phyloP scores from a whole-genome alignment of 2,888 invertebrate genomes.

The Aquatica leii region DNA sequence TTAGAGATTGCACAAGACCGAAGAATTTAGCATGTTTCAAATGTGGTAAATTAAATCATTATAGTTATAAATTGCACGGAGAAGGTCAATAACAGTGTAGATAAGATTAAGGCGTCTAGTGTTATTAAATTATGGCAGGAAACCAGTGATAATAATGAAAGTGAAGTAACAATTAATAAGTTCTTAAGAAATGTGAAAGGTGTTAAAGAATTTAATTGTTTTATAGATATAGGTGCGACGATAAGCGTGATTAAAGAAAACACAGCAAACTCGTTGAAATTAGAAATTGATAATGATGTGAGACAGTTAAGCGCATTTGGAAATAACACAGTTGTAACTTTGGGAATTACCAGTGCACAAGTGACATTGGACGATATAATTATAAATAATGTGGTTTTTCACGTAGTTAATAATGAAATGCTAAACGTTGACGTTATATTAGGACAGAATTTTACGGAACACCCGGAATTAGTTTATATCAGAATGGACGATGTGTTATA shows the following conservation, averaged over 20 bases:
- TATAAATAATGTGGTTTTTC: neutral
- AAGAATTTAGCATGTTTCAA: no score
- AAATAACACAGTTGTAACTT: no score
- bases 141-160: neutral
- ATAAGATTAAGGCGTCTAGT: no score
- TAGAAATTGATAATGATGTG: no score
- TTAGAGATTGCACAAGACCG: neutral
- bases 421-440: no score
- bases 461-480: neutral
- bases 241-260: no score
- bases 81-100: no score
- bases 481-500: neutral
- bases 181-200: neutral
- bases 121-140: neutral
- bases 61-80: neutral
- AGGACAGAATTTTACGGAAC: slow-evolving; percentile 10
- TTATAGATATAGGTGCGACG: slow-evolving; percentile 3
- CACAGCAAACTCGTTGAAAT: no score
- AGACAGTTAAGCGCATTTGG: no score
- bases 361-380: neutral
- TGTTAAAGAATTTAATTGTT: neutral
- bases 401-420: neutral
- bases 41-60: no score
- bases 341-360: neutral
- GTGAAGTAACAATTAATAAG: neutral